Conservation (phyloP, 2,113 vertebrate species). For the Thamnaconus septentrionalis region DNA sequence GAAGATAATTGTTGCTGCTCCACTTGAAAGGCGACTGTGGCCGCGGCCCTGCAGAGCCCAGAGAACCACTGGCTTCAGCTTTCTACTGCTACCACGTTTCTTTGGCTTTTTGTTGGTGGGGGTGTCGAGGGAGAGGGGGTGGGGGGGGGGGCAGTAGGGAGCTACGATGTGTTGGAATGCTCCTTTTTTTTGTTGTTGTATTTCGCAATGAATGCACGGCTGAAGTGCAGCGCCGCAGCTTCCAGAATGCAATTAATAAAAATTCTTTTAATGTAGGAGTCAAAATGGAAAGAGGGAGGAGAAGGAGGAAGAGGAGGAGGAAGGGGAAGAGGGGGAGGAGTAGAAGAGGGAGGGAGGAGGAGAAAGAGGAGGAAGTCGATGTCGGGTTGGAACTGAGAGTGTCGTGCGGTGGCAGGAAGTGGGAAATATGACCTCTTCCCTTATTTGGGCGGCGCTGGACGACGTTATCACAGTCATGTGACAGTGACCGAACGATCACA, state of each 20-base stretch:
- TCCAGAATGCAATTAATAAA: constrained; percentile 68
- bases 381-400: too few species aligned
- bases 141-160: constrained; percentile 47
- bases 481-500: constrained; percentile 15
- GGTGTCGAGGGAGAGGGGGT: too few species aligned
- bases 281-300: constrained; percentile 50
- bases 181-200: constrained; percentile 60
- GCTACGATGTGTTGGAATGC: constrained; percentile 62
- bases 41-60: constrained; percentile 53
- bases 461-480: too few species aligned
- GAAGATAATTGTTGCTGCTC: constrained; percentile 73
- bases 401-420: too few species aligned
- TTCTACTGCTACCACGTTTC: constrained; percentile 53
- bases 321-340: not conserved
- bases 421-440: too few species aligned
- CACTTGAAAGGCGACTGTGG: constrained; percentile 70
- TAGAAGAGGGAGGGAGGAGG: too few species aligned
- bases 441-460: too few species aligned
- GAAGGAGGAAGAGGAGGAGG: constrained; percentile 28
- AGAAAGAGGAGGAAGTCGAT: too few species aligned
- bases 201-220: constrained; percentile 66
- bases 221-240: constrained; percentile 47
- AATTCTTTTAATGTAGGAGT: constrained; percentile 59
- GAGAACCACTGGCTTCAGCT: constrained; percentile 28
- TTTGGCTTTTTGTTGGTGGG: constrained; percentile 20